These are phyloP conservation scores for Vesta saturnalis DNA, from an alignment of 2,888 invertebrate genomes.

Conservation along the genomic window DNA sequence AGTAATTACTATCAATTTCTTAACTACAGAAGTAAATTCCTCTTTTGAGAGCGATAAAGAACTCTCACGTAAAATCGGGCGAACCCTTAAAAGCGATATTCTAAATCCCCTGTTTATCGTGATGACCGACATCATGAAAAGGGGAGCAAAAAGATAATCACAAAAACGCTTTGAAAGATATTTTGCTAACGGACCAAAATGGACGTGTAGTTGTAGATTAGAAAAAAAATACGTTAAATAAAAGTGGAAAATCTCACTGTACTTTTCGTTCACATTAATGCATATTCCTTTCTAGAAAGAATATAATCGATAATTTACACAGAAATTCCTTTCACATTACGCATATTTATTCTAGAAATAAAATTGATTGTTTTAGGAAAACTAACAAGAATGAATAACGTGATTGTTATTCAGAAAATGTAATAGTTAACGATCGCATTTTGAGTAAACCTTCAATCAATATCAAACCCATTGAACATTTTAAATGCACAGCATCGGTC, in stretches of 20 bases:
- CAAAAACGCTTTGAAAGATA: not conserved
- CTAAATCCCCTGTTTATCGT: conserved; percentile 9
- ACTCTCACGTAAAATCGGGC: not conserved
- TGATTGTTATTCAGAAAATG: not conserved
- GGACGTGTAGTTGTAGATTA: not conserved
- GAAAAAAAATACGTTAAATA: not conserved
- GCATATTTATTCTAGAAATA: not conserved
- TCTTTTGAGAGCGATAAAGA: not conserved
- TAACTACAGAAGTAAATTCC: not conserved
- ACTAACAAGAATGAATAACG: no score
- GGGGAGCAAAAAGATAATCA: conserved; percentile 5
- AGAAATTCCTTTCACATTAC: not conserved
- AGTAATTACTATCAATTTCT: conserved; percentile 7
- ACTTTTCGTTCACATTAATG: no score
- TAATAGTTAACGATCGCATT: not conserved
- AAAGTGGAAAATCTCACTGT: not conserved
- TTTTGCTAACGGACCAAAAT: not conserved
- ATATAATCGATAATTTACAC: not conserved
- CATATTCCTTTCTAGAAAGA: no score
- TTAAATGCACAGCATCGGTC: conserved; percentile 2
- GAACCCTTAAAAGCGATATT: conserved; percentile 10
- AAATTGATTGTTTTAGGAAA: not conserved
- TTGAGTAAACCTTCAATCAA: not conserved
- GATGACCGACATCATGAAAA: conserved; percentile 8
- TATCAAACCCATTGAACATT: not conserved